These are phyloP conservation scores for Chlamydotis undulata DNA, from an alignment of 2,113 vertebrate genomes.

Conservation along the genomic window DNA sequence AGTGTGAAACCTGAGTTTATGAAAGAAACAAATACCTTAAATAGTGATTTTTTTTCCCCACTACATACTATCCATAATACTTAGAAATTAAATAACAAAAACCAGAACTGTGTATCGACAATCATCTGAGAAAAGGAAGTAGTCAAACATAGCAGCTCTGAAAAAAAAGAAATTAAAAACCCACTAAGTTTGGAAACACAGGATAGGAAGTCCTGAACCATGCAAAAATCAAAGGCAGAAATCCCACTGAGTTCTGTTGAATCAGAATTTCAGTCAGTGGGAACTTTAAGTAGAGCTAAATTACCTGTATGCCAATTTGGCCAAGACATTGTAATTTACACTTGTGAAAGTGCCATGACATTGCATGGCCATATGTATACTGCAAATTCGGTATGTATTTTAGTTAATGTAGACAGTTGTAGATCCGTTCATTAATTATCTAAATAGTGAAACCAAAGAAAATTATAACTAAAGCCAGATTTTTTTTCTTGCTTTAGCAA, in stretches of 20 bases:
- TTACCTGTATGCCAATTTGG: neutral
- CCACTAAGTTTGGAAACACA: neutral
- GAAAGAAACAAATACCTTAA: neutral
- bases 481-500: neutral
- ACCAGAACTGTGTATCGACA: neutral
- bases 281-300: neutral
- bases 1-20: neutral
- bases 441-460: neutral
- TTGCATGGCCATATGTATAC: neutral
- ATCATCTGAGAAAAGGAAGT: neutral
- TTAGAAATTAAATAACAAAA: neutral
- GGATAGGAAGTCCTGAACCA: neutral
- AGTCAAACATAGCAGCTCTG: neutral
- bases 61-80: neutral
- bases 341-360: neutral
- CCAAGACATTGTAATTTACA: neutral
- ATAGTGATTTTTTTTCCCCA: neutral
- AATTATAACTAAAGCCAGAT: neutral
- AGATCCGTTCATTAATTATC: neutral
- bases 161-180: neutral
- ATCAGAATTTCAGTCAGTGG: neutral
- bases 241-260: neutral
- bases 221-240: neutral
- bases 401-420: neutral
- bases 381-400: neutral